Evolutionary conservation across 2,888 invertebrate species (phyloP).

Genomic region (Lottia scabra): DNA sequence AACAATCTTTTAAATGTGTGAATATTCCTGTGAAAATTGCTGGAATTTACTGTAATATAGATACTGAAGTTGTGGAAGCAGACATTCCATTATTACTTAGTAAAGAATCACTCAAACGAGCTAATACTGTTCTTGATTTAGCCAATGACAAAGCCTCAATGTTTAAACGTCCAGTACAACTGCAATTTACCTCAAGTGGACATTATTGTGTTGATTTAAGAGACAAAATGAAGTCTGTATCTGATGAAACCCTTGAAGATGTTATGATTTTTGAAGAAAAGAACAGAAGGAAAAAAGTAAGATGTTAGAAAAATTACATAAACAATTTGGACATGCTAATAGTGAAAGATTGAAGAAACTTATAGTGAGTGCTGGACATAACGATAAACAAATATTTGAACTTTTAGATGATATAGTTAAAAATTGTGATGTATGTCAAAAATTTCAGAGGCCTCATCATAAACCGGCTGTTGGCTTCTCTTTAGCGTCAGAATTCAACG

Average conservation of each 20-base stretch:
- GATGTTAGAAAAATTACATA: neutral
- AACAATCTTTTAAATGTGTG: conserved; percentile 10
- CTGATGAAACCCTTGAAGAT: neutral
- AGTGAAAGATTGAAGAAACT: neutral
- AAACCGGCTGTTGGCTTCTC: conserved; percentile 23
- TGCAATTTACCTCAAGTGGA: conserved; percentile 23
- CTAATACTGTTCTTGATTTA: conserved; percentile 17
- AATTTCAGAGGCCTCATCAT: neutral
- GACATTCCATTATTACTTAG: conserved; percentile 24
- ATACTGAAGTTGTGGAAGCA: conserved; percentile 20
- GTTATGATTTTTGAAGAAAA: neutral
- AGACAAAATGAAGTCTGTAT: neutral
- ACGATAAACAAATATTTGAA: conserved; percentile 10
- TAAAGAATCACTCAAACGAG: conserved; percentile 23
- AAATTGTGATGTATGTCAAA: neutral
- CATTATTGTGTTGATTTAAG: conserved; percentile 21
- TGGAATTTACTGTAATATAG: neutral
- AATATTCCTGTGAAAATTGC: conserved; percentile 16
- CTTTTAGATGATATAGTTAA: neutral
- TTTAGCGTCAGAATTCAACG: conserved; percentile 16
- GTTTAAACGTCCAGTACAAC: conserved; percentile 19
- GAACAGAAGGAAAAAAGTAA: neutral
- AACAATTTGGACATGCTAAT: neutral
- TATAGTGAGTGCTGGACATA: neutral
- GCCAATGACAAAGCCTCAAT: conserved; percentile 20